Evolutionary conservation across 2,797 vertebrate genomes (phyloP).

Genomic region (Enteromius viviparus): DNA sequence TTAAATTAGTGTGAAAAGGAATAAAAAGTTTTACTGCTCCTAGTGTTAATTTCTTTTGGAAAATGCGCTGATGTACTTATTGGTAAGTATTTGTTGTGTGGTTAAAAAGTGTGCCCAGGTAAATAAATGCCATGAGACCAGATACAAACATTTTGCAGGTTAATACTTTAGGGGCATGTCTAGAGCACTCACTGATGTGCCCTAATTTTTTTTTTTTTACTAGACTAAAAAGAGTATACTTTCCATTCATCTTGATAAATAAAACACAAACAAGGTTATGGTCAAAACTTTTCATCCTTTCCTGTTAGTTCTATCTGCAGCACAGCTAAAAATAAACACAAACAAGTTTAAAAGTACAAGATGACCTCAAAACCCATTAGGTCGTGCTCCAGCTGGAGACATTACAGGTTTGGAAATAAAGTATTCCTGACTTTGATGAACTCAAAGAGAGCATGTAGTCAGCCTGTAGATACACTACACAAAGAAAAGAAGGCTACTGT

Average conservation of each 20-base stretch:
- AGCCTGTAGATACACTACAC: conserved; percentile 21
- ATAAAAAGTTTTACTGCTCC: too few relatives aligned
- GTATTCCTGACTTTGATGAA: conserved; percentile 29
- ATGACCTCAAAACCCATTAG: conserved; percentile 18
- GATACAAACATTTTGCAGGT: neutral
- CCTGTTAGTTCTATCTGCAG: conserved; percentile 42
- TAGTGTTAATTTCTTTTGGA: too few relatives aligned
- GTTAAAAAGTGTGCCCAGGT: too few relatives aligned
- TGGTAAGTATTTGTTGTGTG: too few relatives aligned
- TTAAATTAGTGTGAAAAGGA: too few relatives aligned
- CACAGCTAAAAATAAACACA: conserved; percentile 48
- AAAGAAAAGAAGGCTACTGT: conserved; percentile 36
- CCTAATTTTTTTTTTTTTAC: neutral
- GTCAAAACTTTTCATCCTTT: conserved; percentile 48
- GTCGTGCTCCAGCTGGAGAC: neutral
- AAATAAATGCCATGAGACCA: too few relatives aligned
- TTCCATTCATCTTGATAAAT: conserved; percentile 42
- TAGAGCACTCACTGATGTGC: conserved; percentile 13
- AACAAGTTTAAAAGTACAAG: conserved; percentile 31
- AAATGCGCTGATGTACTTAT: too few relatives aligned
- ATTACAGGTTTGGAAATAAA: conserved; percentile 14
- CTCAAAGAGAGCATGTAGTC: conserved; percentile 16
- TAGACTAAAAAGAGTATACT: conserved; percentile 16
- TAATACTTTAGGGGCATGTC: conserved; percentile 29
- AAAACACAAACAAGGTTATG: conserved; percentile 51